Evolutionary conservation across 2,113 vertebrate species (phyloP), one percentile per base, ranked within the genome.

Genomic region (Laterallus jamaicensis): DNA sequence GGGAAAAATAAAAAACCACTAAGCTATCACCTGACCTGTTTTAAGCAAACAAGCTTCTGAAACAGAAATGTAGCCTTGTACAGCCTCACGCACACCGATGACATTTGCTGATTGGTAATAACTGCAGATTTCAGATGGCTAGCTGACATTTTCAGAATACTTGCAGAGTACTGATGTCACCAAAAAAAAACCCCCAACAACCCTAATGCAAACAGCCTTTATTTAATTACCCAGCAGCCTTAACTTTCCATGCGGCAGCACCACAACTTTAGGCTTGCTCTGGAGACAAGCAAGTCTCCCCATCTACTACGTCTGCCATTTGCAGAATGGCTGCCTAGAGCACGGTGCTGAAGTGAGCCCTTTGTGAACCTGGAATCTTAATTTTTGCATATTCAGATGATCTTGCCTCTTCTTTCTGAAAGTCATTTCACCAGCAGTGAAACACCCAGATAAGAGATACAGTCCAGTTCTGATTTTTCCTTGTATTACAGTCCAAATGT

Each of bases 101-200:
- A 62, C 77, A 81, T n/a, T 69, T 91, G 37, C 85, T 90, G 93
- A 82, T 15, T 29, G 67, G 84, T 76, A 95, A 32, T 12, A 75
- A 60, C 59, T 60, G 66, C 64, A 86, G 20, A 83, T 67, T n/a
- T 88, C 32, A 21, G 89, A 70, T 40, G 80, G 32, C 76, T 60
- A 58, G 64, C 42, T 94, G 82, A 74, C 54, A 90, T 88, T 92
- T 95, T 35, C 85, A 86, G 55, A 70, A 42, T 73, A 80, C 59
- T 17, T 62, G 63, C 56, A 88, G 56, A 83, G 39, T 5, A 12
- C n/a, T 75, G 32, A 84, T 56, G 28, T 92, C 79, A 85, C 8
- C 5, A 0, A 54, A 17, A 64, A 22, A 49, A 49, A 20, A n/a
- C n/a, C 19, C 17, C 44, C 19, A 49, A 49, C 4, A 39, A 9